These are phyloP conservation scores for Rhinella marina DNA, from an alignment of 2,797 vertebrate genomes.

Conservation along the genomic window DNA sequence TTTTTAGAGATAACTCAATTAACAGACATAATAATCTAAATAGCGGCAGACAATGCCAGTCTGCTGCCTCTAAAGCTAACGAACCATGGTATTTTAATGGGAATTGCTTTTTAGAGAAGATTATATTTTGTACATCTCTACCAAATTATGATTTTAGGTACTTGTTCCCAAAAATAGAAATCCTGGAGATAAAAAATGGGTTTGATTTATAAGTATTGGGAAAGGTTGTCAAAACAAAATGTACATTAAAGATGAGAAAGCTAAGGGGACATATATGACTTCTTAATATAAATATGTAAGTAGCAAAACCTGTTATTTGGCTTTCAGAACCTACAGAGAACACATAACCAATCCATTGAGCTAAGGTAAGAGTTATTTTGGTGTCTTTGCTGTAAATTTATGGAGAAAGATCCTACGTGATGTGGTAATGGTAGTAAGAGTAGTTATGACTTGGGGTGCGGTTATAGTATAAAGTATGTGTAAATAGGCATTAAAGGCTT, in stretches of 20 bases:
- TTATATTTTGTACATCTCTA: background rate
- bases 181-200: too few relatives aligned
- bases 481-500: too few relatives aligned
- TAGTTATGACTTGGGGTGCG: too few relatives aligned
- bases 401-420: too few relatives aligned
- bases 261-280: background rate
- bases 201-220: too few relatives aligned
- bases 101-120: background rate
- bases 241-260: background rate
- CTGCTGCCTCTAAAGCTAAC: background rate
- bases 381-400: too few relatives aligned
- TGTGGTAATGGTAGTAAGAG: too few relatives aligned
- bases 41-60: background rate
- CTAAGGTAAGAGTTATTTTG: too few relatives aligned
- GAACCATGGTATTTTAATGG: background rate
- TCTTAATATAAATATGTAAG: too few relatives aligned
- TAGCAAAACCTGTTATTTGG: background rate
- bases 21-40: background rate
- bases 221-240: background rate
- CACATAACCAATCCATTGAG: too few relatives aligned
- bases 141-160: background rate
- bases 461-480: too few relatives aligned
- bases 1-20: background rate
- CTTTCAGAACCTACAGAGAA: background rate
- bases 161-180: background rate